Conservation (phyloP, 2,113 vertebrate species). For the Raja brachyura region DNA sequence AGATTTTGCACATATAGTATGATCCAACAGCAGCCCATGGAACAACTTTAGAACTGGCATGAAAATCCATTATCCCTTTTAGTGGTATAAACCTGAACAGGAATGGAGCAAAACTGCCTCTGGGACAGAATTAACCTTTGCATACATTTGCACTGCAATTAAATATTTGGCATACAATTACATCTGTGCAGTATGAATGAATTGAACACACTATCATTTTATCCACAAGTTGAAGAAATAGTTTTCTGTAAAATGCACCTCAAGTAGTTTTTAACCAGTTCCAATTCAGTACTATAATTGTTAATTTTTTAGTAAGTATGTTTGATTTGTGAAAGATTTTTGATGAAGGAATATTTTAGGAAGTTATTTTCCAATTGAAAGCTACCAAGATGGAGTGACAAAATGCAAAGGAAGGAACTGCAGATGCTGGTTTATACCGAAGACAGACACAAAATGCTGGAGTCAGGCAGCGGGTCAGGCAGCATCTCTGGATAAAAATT, state of each 20-base stretch:
- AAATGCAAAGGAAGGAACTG: too few species aligned
- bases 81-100: slow-evolving; percentile 11
- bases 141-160: neutral
- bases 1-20: neutral
- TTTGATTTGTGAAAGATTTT: neutral
- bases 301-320: neutral
- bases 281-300: neutral
- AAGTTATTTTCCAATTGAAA: neutral
- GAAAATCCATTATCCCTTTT: slow-evolving; percentile 33
- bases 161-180: neutral
- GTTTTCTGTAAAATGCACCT: slow-evolving; percentile 11
- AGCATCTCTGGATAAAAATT: too few species aligned
- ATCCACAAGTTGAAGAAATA: neutral
- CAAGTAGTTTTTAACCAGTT: neutral
- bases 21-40: neutral
- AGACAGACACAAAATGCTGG: too few species aligned
- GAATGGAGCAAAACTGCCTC: slow-evolving; percentile 7
- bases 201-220: neutral
- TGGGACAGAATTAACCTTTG: slow-evolving; percentile 28
- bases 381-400: neutral
- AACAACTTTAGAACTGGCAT: neutral
- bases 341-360: neutral
- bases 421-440: too few species aligned
- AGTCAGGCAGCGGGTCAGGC: too few species aligned
- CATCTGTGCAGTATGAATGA: neutral